Conservation (phyloP, 2,113 vertebrate genomes). For the Excalfactoria chinensis region DNA sequence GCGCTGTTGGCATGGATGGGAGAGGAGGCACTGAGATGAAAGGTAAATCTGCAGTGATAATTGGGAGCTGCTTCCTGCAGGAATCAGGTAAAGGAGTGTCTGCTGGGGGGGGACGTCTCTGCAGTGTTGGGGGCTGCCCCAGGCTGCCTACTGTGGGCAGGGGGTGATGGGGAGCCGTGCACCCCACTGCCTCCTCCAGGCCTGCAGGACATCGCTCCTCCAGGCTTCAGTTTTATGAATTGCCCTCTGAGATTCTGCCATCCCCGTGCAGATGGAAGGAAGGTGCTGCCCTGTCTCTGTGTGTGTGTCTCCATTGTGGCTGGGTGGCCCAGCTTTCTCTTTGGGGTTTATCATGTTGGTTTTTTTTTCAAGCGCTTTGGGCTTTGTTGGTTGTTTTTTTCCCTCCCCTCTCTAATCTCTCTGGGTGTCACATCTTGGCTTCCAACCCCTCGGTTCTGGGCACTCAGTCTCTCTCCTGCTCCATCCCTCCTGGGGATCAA, state of each 20-base stretch:
- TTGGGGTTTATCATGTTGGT: background rate
- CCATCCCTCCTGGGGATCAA: background rate
- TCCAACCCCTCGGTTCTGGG: accelerated
- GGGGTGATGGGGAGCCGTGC: background rate
- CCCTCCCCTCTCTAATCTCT: background rate
- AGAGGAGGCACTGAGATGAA: constrained; percentile 15
- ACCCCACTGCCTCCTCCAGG: background rate
- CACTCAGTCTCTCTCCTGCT: background rate
- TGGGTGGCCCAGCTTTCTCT: background rate
- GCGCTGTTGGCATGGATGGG: constrained; percentile 27
- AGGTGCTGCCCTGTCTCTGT: constrained; percentile 3
- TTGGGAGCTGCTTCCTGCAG: background rate
- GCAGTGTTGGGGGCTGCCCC: background rate
- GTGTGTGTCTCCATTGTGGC: accelerated
- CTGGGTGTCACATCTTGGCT: background rate
- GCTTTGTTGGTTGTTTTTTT: too few species aligned
- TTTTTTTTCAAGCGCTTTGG: background rate
- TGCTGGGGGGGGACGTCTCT: background rate
- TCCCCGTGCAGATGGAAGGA: constrained; percentile 49
- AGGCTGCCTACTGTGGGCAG: accelerated
- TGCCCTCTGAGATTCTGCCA: constrained; percentile 64
- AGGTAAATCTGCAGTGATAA: constrained; percentile 34
- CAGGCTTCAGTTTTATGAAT: constrained; percentile 45
- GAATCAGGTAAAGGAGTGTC: background rate
- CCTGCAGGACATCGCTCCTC: constrained; percentile 47